Evolutionary conservation across 2,888 invertebrate genomes (phyloP).

Genomic region (Thera obeliscata): DNA sequence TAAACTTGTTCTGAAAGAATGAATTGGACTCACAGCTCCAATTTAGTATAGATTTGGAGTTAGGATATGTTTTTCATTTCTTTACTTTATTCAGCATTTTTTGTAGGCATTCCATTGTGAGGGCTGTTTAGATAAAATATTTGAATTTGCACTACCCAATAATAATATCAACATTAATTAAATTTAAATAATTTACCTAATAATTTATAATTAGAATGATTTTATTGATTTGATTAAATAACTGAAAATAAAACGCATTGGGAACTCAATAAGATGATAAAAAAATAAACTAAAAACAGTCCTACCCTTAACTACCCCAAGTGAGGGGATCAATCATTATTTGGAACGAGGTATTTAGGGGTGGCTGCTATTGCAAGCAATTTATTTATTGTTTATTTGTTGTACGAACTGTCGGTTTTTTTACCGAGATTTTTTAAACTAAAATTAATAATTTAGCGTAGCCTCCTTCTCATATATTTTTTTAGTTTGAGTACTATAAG

Average conservation of each 20-base stretch:
- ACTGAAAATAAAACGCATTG: no score
- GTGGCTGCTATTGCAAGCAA: constrained; percentile 30
- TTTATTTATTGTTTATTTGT: constrained; percentile 48
- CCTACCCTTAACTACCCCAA: constrained; percentile 43
- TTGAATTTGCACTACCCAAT: no score
- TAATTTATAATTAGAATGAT: no score
- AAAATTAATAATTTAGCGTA: not conserved
- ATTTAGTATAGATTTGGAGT: not conserved
- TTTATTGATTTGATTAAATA: no score
- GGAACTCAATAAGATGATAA: not conserved
- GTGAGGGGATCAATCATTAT: constrained; percentile 49
- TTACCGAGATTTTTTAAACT: not conserved
- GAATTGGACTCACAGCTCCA: not conserved
- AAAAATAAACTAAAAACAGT: not conserved
- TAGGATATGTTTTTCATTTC: no score
- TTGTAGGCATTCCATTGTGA: no score
- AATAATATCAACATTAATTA: no score
- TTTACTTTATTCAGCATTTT: no score
- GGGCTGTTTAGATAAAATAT: no score
- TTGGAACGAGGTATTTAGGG: constrained; percentile 42
- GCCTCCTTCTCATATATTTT: no score
- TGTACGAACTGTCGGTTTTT: constrained; percentile 9
- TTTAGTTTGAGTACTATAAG: no score
- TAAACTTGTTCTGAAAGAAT: not conserved
- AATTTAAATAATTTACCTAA: no score